Percentiles rank a stretch among this genome's conserved stretches.
Conservation (phyloP, 2,797 vertebrate genomes). For the Nasua narica region DNA sequence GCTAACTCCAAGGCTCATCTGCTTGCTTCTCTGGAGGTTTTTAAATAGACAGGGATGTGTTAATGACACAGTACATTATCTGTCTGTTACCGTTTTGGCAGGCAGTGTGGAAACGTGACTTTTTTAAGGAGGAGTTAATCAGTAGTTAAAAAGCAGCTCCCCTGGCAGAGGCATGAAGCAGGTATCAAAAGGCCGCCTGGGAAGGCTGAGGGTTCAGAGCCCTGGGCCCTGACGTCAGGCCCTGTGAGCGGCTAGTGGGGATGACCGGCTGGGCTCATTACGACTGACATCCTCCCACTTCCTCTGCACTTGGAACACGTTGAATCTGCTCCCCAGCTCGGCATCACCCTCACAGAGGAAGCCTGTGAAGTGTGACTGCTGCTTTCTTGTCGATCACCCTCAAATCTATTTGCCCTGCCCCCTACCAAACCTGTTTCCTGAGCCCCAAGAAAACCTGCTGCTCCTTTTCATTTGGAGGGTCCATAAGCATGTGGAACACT, state of each 20-base stretch:
- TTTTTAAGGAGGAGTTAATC: constrained; percentile 53
- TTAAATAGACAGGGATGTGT: constrained; percentile 71
- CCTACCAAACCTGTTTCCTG: background rate
- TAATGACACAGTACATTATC: constrained; percentile 69
- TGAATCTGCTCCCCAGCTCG: background rate
- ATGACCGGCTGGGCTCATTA: background rate
- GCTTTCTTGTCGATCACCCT: background rate
- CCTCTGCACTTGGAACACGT: background rate
- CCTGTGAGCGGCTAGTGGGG: background rate
- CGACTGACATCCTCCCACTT: background rate
- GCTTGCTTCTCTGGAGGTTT: constrained; percentile 62
- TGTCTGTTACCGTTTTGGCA: constrained; percentile 62
- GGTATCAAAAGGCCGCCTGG: background rate
- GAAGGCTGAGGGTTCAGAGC: background rate
- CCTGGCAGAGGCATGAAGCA: background rate
- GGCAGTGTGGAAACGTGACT: constrained; percentile 35
- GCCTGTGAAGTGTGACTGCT: background rate
- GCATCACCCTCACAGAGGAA: background rate
- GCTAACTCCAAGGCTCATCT: constrained; percentile 54
- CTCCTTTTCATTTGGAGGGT: background rate
- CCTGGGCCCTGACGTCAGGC: background rate
- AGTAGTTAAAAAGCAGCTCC: background rate
- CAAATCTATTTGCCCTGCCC: background rate
- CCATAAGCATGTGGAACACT: background rate
- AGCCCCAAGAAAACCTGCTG: background rate